Percentiles rank a stretch among this genome's conserved stretches.
These are phyloP conservation scores for Ptychadena robeensis DNA, from an alignment of 2,797 vertebrate species.

Conservation along the genomic window DNA sequence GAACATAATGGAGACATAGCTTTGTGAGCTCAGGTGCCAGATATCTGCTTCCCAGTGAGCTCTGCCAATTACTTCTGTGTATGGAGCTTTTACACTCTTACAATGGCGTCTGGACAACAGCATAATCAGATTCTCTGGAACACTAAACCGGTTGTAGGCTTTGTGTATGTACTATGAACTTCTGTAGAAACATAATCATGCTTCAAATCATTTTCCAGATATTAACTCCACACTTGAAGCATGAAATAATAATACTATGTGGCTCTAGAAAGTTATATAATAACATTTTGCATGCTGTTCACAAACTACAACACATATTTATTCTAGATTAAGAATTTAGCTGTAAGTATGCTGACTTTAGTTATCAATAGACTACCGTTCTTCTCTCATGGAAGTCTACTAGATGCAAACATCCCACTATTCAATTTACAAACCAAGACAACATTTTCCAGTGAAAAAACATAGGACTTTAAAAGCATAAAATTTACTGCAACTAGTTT, in stretches of 20 bases:
- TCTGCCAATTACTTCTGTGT: neutral
- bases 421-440: no score
- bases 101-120: neutral
- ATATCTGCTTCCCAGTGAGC: neutral
- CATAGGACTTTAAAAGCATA: no score
- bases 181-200: neutral
- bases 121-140: neutral
- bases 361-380: no score
- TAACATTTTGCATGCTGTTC: no score
- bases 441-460: no score
- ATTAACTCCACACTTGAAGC: neutral
- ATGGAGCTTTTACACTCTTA: neutral
- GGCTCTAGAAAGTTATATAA: neutral
- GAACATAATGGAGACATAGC: neutral
- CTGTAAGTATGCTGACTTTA: no score
- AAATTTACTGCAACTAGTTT: no score
- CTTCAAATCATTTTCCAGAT: neutral
- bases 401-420: no score
- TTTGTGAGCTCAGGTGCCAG: conserved; percentile 5
- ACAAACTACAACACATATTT: no score
- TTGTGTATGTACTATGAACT: neutral
- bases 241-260: neutral
- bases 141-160: neutral
- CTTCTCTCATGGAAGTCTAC: no score
- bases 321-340: no score